phyloP scores from a whole-genome alignment of 2,888 invertebrate species.

The Cantharis nigra region DNA sequence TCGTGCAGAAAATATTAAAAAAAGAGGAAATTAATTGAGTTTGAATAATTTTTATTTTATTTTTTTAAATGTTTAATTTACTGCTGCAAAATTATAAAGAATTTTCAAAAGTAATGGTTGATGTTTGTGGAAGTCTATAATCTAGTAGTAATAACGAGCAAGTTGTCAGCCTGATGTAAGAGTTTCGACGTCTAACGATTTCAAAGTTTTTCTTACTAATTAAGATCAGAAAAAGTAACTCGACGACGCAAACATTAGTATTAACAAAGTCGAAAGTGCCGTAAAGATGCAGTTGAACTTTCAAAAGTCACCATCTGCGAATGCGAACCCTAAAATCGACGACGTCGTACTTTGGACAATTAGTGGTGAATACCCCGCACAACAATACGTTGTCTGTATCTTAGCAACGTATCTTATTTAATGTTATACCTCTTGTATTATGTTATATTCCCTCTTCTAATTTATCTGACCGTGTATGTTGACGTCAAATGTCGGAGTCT shows the following conservation, averaged over 20 bases:
- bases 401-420: constrained; percentile 33
- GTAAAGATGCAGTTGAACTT: constrained; percentile 32
- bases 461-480: constrained; percentile 49
- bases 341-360: constrained; percentile 37
- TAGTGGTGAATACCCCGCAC: constrained; percentile 42
- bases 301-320: constrained; percentile 40
- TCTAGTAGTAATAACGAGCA: constrained; percentile 15
- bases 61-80: not conserved
- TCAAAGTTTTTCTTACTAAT: constrained; percentile 36
- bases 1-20: no score
- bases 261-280: constrained; percentile 41
- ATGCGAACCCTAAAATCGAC: constrained; percentile 24
- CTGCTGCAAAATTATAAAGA: not conserved
- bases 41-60: no score
- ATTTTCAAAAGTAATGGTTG: not conserved
- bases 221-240: constrained; percentile 36
- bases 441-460: constrained; percentile 49
- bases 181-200: constrained; percentile 30
- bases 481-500: constrained; percentile 49
- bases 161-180: constrained; percentile 20
- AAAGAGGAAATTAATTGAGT: no score
- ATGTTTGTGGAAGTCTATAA: constrained; percentile 12
- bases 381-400: constrained; percentile 37
- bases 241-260: constrained; percentile 35
- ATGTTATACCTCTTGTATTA: constrained; percentile 35